Percentiles rank a stretch among this genome's conserved stretches.
Conservation (phyloP, 2,888 invertebrate genomes). For the Drosophila mimetica region DNA sequence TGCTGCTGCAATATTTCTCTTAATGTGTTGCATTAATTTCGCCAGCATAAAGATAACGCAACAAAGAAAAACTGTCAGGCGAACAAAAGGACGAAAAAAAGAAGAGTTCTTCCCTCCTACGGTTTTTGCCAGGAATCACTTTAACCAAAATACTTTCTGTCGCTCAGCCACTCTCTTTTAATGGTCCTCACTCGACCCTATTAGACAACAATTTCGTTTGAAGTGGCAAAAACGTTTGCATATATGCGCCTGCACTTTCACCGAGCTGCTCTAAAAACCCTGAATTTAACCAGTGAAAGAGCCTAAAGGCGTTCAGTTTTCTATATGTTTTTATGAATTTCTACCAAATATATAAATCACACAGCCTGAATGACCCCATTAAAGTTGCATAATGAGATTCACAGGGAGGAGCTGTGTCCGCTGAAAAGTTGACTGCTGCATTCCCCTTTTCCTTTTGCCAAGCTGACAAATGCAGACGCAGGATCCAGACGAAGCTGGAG, state of each 20-base stretch:
- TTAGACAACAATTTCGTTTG: conserved; percentile 35
- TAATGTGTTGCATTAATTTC: conserved; percentile 70
- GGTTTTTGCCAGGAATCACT: conserved; percentile 30
- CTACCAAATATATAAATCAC: conserved; percentile 62
- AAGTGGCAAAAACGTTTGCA: conserved; percentile 20
- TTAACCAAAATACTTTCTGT: conserved; percentile 44
- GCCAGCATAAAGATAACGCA: conserved; percentile 60
- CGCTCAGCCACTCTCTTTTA: conserved; percentile 28
- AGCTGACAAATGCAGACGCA: conserved; percentile 49
- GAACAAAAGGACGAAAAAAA: conserved; percentile 25
- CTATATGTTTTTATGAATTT: conserved; percentile 49
- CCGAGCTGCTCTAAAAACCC: conserved; percentile 21
- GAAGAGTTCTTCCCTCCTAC: neutral
- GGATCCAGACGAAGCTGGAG: conserved; percentile 20
- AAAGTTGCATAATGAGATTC: conserved; percentile 66
- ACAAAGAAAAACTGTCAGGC: conserved; percentile 34
- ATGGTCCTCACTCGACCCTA: conserved; percentile 40
- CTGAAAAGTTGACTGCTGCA: conserved; percentile 71
- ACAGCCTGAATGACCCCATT: conserved; percentile 60
- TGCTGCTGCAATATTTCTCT: conserved; percentile 62
- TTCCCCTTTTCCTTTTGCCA: conserved; percentile 30
- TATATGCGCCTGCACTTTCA: conserved; percentile 16
- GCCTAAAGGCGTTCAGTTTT: neutral
- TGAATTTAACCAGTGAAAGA: conserved; percentile 12
- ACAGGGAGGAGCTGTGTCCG: conserved; percentile 29